Conservation (phyloP, 2,888 invertebrate species). For the Cylindroiulus punctatus region DNA sequence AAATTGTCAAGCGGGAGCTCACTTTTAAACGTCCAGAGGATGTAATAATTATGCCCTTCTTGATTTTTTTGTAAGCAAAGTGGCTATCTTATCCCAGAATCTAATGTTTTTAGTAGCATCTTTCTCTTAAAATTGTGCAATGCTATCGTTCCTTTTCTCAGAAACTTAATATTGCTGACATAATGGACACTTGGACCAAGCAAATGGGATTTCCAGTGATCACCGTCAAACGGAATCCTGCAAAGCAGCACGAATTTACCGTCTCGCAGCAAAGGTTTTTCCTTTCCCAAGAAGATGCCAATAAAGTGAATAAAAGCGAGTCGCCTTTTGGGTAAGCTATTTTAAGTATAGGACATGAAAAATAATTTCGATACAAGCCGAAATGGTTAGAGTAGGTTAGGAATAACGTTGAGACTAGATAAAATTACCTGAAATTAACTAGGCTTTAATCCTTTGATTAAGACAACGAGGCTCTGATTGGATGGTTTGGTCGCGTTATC, state of each 20-base stretch:
- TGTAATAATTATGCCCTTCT: no score
- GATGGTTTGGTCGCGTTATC: neutral
- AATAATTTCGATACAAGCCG: neutral
- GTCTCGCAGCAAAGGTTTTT: conserved; percentile 82
- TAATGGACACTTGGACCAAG: conserved; percentile 89
- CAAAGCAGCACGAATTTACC: conserved; percentile 65
- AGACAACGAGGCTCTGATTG: no score
- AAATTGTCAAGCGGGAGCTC: no score
- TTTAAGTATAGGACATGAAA: neutral
- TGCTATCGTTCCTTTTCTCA: neutral
- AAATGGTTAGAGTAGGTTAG: neutral
- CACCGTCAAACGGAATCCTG: conserved; percentile 68
- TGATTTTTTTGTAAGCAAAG: no score
- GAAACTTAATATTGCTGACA: conserved; percentile 61
- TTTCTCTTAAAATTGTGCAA: no score
- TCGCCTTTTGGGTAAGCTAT: conserved; percentile 67
- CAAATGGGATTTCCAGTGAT: conserved; percentile 90
- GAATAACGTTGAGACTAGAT: no score
- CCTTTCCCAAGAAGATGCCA: conserved; percentile 72
- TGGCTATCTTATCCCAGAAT: no score
- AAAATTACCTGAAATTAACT: no score
- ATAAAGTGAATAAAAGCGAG: conserved; percentile 66
- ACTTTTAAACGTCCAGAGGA: no score
- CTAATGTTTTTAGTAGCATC: no score
- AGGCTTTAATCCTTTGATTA: neutral